phyloP scores from a whole-genome alignment of 2,888 invertebrate species.

The Yponomeuta sedellus region DNA sequence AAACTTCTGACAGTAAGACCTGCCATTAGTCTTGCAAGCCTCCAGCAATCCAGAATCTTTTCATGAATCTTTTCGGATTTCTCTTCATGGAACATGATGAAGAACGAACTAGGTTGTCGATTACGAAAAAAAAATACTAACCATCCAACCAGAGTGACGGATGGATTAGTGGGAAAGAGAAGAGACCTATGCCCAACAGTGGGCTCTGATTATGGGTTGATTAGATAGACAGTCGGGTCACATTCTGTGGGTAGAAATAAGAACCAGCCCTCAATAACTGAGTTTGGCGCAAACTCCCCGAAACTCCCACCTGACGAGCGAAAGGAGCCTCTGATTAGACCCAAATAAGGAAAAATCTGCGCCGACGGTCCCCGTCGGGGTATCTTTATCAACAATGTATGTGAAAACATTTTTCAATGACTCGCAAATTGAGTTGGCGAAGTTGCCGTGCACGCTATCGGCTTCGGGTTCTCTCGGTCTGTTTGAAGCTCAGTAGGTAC shows the following conservation, averaged over 20 bases:
- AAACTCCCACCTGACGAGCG: slow-evolving; percentile 3
- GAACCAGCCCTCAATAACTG: not conserved
- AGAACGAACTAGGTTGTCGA: too few relatives aligned
- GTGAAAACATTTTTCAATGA: not conserved
- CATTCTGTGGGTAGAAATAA: not conserved
- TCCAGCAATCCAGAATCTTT: too few relatives aligned
- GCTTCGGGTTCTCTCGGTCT: not conserved
- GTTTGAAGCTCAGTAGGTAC: not conserved
- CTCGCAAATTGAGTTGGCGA: not conserved
- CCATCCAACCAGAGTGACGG: too few relatives aligned
- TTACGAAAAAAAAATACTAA: too few relatives aligned
- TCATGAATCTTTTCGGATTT: too few relatives aligned
- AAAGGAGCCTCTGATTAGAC: slow-evolving; percentile 5
- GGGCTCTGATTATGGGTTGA: too few relatives aligned
- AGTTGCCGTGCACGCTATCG: not conserved
- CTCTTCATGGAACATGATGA: too few relatives aligned
- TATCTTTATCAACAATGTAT: slow-evolving; percentile 3
- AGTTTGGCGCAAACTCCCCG: not conserved
- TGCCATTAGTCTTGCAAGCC: too few relatives aligned
- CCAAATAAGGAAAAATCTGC: slow-evolving; percentile 10
- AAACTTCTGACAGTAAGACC: too few relatives aligned
- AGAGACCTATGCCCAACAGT: too few relatives aligned
- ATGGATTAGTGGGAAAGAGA: too few relatives aligned
- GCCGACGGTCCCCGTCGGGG: not conserved
- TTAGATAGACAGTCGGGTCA: too few relatives aligned